Percentiles rank a stretch among this genome's conserved stretches.
Conservation (phyloP, 1,140 invertebrate genomes). For the Drosophila lowei region DNA sequence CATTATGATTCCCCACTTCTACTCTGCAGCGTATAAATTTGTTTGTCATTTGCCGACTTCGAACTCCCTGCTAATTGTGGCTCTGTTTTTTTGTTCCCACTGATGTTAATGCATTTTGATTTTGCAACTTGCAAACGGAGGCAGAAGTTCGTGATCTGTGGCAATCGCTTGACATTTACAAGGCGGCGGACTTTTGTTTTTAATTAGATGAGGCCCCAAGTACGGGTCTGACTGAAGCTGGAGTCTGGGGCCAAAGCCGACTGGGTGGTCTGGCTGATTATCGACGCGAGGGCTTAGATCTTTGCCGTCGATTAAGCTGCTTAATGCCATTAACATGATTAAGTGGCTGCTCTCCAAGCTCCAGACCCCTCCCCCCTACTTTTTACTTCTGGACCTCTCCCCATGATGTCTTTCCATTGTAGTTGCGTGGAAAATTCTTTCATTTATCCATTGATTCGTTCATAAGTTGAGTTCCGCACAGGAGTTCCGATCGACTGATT, state of each 20-base stretch:
- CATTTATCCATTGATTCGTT: slow-evolving; percentile 70
- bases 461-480: slow-evolving; percentile 48
- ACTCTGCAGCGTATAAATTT: slow-evolving; percentile 24
- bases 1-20: slow-evolving; percentile 53
- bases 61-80: slow-evolving; percentile 30
- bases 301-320: slow-evolving; percentile 79
- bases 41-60: slow-evolving; percentile 44
- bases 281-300: slow-evolving; percentile 76
- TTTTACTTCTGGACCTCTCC: slow-evolving; percentile 8
- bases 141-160: slow-evolving; percentile 70
- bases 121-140: slow-evolving; percentile 56
- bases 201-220: slow-evolving; percentile 61
- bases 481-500: slow-evolving; percentile 67
- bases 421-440: slow-evolving; percentile 23
- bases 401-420: slow-evolving; percentile 26
- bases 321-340: slow-evolving; percentile 81
- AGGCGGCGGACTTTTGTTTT: slow-evolving; percentile 76
- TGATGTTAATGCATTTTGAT: slow-evolving; percentile 72
- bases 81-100: slow-evolving; percentile 51
- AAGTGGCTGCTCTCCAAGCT: slow-evolving; percentile 44
- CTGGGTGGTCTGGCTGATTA: slow-evolving; percentile 76
- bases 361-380: neutral
- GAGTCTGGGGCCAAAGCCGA: slow-evolving; percentile 15
- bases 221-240: neutral
- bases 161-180: slow-evolving; percentile 75